A percentile compares a stretch with the other conserved stretches of the same genome.
Conservation (phyloP, 2,888 invertebrate species). For the Neoscelio sp. region DNA sequence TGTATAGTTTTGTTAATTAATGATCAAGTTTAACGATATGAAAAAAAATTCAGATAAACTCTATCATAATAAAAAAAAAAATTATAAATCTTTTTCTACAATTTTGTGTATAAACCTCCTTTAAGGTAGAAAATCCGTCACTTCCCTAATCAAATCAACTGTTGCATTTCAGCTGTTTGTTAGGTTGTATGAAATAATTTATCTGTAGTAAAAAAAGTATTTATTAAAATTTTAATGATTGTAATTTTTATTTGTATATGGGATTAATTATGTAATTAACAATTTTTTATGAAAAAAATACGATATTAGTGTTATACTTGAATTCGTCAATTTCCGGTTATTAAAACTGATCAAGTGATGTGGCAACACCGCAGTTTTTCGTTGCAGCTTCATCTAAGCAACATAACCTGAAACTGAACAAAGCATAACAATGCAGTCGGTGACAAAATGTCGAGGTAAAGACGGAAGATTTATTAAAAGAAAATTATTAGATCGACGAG, state of each 20-base stretch:
- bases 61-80: no score
- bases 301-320: background rate
- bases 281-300: background rate
- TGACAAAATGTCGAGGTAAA: slow-evolving; percentile 1
- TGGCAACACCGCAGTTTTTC: background rate
- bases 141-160: no score
- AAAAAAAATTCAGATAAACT: no score
- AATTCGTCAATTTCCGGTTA: background rate
- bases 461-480: background rate
- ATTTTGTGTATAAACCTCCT: no score
- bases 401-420: no score
- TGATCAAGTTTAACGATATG: no score
- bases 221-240: background rate
- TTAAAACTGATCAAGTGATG: background rate
- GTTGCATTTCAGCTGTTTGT: no score
- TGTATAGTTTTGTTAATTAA: no score
- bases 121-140: no score
- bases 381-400: background rate
- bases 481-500: background rate
- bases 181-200: no score
- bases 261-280: background rate
- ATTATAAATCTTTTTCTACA: no score
- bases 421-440: background rate
- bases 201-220: background rate
- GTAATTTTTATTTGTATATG: background rate